Evolutionary conservation across 2,113 vertebrate genomes (phyloP).

Genomic region (Nothobranchius furzeri): DNA sequence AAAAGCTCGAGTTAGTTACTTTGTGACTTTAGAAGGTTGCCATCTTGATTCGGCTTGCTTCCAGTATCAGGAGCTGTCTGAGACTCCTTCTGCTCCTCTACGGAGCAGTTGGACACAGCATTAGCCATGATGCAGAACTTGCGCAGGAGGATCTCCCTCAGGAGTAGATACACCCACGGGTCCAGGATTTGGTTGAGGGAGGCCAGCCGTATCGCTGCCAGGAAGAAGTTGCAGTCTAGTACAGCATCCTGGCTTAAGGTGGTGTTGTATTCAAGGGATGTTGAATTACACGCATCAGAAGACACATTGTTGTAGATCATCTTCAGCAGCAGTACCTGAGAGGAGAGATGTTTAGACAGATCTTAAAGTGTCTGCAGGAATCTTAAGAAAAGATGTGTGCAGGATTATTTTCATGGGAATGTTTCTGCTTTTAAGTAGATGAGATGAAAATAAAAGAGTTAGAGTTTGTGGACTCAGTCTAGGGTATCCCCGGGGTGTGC

Average conservation of each 20-base stretch:
- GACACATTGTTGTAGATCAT: slow-evolving; percentile 84
- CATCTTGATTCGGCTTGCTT: slow-evolving; percentile 73
- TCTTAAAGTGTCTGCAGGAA: background rate
- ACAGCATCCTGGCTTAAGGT: slow-evolving; percentile 47
- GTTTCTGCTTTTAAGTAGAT: background rate
- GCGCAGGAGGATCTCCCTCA: slow-evolving; percentile 90
- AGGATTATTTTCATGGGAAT: too few relatives aligned
- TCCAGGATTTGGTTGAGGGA: slow-evolving; percentile 98
- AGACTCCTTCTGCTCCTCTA: slow-evolving; percentile 76
- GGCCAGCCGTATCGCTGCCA: slow-evolving; percentile 90
- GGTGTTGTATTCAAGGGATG: rapidly evolving
- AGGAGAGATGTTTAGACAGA: slow-evolving; percentile 12
- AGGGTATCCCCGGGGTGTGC: background rate
- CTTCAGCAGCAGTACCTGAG: slow-evolving; percentile 88
- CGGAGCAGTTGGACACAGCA: slow-evolving; percentile 87
- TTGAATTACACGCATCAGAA: slow-evolving; percentile 81
- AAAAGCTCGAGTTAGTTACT: slow-evolving; percentile 35
- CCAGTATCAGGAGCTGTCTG: slow-evolving; percentile 71
- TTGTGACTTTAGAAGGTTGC: slow-evolving; percentile 54
- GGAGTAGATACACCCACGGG: slow-evolving; percentile 96
- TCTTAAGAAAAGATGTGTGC: too few relatives aligned
- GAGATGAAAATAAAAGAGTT: slow-evolving; percentile 1
- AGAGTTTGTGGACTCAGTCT: background rate
- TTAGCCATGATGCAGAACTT: slow-evolving; percentile 89
- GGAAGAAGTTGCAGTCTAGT: slow-evolving; percentile 85